Evolutionary conservation across 2,797 vertebrate genomes (phyloP).

Genomic region (Platyrinchus mystaceus): DNA sequence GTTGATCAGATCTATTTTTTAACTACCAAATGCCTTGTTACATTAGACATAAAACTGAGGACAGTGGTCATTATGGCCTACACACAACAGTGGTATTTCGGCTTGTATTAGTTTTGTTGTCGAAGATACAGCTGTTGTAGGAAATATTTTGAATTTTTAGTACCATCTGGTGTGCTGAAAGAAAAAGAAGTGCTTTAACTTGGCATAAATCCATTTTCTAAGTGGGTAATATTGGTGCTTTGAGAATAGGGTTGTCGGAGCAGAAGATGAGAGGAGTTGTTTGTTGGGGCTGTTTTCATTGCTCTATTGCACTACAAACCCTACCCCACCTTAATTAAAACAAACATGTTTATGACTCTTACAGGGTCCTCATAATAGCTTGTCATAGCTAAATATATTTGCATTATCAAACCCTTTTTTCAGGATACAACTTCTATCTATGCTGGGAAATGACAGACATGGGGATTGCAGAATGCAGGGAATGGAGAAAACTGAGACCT

Average conservation of each 20-base stretch:
- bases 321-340: constrained; percentile 18
- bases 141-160: constrained; percentile 79
- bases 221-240: constrained; percentile 70
- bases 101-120: constrained; percentile 83
- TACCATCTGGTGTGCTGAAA: constrained; percentile 85
- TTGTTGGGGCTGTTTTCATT: constrained; percentile 63
- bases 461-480: background rate
- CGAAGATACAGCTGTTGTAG: constrained; percentile 83
- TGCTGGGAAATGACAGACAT: background rate
- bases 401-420: background rate
- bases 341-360: constrained; percentile 40
- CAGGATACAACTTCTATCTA: background rate
- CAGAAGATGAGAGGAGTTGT: constrained; percentile 46
- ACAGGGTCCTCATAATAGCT: background rate
- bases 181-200: constrained; percentile 66
- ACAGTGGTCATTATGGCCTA: constrained; percentile 69
- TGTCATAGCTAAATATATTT: background rate
- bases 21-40: constrained; percentile 30
- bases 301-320: background rate
- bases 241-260: constrained; percentile 57
- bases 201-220: constrained; percentile 72
- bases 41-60: constrained; percentile 53
- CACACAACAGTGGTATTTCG: constrained; percentile 42
- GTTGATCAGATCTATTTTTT: constrained; percentile 39
- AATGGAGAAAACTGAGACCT: background rate